Evolutionary conservation across 2,888 invertebrate species (phyloP).

Genomic region (Philonicus albiceps): DNA sequence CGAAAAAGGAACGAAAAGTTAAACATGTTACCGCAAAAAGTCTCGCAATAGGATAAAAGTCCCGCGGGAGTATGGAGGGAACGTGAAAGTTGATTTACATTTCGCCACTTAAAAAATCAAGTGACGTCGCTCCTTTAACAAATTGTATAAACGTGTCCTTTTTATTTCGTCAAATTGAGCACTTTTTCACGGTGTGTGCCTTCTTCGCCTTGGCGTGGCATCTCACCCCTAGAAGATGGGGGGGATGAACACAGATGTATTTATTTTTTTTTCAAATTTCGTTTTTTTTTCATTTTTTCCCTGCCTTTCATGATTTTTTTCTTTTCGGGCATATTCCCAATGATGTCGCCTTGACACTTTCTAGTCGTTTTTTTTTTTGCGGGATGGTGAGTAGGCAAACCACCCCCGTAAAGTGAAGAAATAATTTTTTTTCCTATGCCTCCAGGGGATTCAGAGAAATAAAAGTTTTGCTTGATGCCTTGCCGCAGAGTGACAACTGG

Average conservation of each 20-base stretch:
- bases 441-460: slow-evolving; percentile 3
- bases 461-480: not conserved
- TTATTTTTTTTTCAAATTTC: not conserved
- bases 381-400: not conserved
- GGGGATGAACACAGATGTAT: not conserved
- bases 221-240: not conserved
- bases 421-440: slow-evolving; percentile 23
- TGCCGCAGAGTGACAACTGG: not conserved
- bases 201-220: not conserved
- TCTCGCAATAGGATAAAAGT: not conserved
- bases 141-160: slow-evolving; percentile 54
- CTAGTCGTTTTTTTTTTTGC: slow-evolving; percentile 5
- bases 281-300: not conserved
- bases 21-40: not conserved
- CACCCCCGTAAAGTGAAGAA: not conserved
- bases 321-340: not conserved
- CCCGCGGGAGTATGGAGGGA: not conserved
- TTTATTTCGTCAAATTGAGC: slow-evolving; percentile 44
- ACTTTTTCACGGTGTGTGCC: slow-evolving; percentile 13
- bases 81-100: slow-evolving; percentile 39
- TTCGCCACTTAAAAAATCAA: slow-evolving; percentile 36
- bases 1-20: not conserved
- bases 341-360: slow-evolving; percentile 33
- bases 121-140: slow-evolving; percentile 47
- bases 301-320: not conserved